Percentiles rank a stretch among this genome's conserved stretches.
Evolutionary conservation across 2,888 invertebrate species (phyloP).

Genomic region (Conistra vaccinii): DNA sequence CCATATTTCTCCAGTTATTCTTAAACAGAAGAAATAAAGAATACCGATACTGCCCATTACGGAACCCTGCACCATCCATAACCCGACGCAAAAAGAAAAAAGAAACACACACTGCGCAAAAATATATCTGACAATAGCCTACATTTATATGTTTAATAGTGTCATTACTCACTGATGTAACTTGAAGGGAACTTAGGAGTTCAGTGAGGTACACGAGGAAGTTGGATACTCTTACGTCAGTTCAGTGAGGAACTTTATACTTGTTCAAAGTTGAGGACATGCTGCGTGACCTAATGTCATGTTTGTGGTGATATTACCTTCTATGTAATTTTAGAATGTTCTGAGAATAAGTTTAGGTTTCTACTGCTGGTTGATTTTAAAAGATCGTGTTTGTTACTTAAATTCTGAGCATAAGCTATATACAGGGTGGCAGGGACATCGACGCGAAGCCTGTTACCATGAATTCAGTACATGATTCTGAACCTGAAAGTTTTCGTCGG

Average conservation of each 20-base stretch:
- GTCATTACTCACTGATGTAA: conserved; percentile 68
- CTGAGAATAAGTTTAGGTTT: background rate
- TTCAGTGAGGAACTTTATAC: conserved; percentile 40
- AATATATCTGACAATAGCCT: conserved; percentile 59
- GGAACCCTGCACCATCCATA: conserved; percentile 9
- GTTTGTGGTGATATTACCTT: conserved; percentile 5
- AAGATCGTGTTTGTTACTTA: background rate
- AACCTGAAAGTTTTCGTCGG: too few species aligned
- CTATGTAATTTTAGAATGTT: background rate
- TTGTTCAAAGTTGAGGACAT: conserved; percentile 34
- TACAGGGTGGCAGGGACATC: too few species aligned
- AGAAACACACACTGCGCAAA: conserved; percentile 34
- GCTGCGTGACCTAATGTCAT: conserved; percentile 33
- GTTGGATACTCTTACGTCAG: conserved; percentile 46
- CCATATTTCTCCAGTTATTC: background rate
- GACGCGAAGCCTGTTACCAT: too few species aligned
- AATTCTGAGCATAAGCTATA: background rate
- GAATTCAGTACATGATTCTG: too few species aligned
- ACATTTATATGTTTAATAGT: conserved; percentile 68
- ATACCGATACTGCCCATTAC: conserved; percentile 29
- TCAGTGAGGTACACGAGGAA: conserved; percentile 42
- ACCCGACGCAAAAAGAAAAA: conserved; percentile 26
- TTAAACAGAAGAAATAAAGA: conserved; percentile 7
- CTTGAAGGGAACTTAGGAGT: conserved; percentile 49
- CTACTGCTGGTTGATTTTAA: background rate